Evolutionary conservation across 2,888 invertebrate species (phyloP), one percentile per base, ranked within the genome.

Genomic region (Chironomus riparius): DNA sequence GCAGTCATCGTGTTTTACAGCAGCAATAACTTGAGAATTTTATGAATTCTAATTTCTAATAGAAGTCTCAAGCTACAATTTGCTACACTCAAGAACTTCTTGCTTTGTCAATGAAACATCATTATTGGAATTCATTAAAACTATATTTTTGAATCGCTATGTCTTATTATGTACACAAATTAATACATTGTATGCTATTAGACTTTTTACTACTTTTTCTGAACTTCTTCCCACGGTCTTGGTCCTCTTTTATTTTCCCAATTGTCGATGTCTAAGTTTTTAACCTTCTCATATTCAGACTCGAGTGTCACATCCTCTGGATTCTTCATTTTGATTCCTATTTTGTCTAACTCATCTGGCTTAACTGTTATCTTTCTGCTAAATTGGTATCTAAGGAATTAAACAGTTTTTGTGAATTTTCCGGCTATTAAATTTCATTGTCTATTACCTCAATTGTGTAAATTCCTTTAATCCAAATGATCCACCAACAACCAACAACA

Each of bases 221-320:
- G 22, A 13, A 18, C 15, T 78, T 88, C 87, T 81, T 95, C 95
- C 94, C 94, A 95, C 0, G 95, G 94, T 75, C 95, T 86, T 4
- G 94, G 92, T 0, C 94, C 94, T 79, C 95, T 86, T 78, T 90
- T 89, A 81, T 95, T 94, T 81, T 92, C 89, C 95, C 95, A 96
- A 79, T 90, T 87, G 78, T 94, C 91, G 79, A 93, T 88, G 81
- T 95, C 91, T 56, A 91, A 82, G 76, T 86, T 83, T 82, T 92
- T 86, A 2, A 93, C 86, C 83, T 91, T 91, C 79, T 93, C 90
- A 85, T 87, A 94, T 79, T 90, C 89, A 50, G 85, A 83, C 83
- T 94, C 94, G 78, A 94, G 81, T 0, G 92, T 91, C 0, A 91
- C 90, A 80, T 90, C 88, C 68, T 87, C 87, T 0, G 87, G 84